phyloP scores from a whole-genome alignment of 2,888 invertebrate species.

The Ypsolopha sequella region DNA sequence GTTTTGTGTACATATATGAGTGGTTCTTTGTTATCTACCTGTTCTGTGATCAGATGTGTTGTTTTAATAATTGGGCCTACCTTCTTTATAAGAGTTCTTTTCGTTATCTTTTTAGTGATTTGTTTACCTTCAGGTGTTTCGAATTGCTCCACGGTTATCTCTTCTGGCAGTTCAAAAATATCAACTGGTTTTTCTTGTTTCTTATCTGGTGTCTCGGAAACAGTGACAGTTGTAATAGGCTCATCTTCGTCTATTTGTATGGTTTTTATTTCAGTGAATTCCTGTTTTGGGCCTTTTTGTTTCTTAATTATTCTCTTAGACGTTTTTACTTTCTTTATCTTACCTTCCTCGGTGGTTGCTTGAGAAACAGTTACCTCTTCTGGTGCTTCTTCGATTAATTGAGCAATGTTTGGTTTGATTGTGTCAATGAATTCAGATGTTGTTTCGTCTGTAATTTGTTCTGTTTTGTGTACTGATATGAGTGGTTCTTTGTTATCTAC shows the following conservation, averaged over 20 bases:
- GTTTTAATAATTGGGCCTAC: constrained; percentile 20
- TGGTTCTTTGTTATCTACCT: constrained; percentile 36
- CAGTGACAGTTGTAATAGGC: constrained; percentile 7
- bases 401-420: background rate
- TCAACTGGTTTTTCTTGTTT: constrained; percentile 3
- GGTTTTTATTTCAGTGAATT: constrained; percentile 20
- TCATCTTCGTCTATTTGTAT: constrained; percentile 16
- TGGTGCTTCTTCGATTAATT: constrained; percentile 7
- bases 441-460: constrained; percentile 15
- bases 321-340: constrained; percentile 25
- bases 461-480: constrained; percentile 23
- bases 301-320: constrained; percentile 21
- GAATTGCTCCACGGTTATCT: constrained; percentile 14
- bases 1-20: constrained; percentile 13
- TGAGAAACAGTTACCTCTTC: constrained; percentile 15
- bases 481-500: constrained; percentile 20
- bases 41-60: constrained; percentile 12
- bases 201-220: constrained; percentile 13
- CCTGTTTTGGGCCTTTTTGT: constrained; percentile 12
- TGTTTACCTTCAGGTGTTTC: constrained; percentile 16
- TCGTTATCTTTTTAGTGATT: constrained; percentile 4
- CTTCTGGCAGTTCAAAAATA: constrained; percentile 26
- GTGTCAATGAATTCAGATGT: constrained; percentile 9
- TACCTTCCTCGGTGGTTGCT: constrained; percentile 16
- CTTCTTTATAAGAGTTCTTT: constrained; percentile 24